Evolutionary conservation across 2,797 vertebrate genomes (phyloP).

Genomic region (Sebastes diploproa): DNA sequence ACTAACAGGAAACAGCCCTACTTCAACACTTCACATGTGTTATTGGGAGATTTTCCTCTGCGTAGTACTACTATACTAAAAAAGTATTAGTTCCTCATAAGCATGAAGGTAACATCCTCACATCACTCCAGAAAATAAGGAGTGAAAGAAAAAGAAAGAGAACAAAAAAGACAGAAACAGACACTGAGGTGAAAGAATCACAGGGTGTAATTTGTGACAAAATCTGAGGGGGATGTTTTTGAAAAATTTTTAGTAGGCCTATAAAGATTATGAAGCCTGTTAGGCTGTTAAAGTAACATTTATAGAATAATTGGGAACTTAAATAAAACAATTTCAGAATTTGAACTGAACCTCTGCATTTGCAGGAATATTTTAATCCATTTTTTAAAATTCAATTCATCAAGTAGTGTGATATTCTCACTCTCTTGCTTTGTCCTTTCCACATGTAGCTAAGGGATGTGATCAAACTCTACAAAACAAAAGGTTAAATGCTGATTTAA

Average conservation of each 20-base stretch:
- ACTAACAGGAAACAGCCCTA: neutral
- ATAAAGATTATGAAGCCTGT: too few relatives aligned
- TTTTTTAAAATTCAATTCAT: neutral
- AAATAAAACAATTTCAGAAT: too few relatives aligned
- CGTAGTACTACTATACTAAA: neutral
- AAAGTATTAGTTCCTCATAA: conserved; percentile 18
- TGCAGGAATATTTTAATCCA: too few relatives aligned
- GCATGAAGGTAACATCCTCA: neutral
- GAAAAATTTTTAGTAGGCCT: too few relatives aligned
- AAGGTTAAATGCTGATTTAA: too few relatives aligned
- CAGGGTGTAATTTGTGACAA: too few relatives aligned
- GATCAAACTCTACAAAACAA: too few relatives aligned
- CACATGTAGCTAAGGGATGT: too few relatives aligned
- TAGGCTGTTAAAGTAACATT: too few relatives aligned
- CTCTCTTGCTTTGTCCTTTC: neutral
- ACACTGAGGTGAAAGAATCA: neutral
- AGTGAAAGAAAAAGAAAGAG: neutral
- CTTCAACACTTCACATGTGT: neutral
- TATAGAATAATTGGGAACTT: too few relatives aligned
- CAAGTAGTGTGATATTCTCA: neutral
- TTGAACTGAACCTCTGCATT: too few relatives aligned
- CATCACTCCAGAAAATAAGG: neutral
- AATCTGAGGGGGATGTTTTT: too few relatives aligned
- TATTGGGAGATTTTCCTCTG: neutral
- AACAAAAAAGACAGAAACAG: neutral